Base-by-base conservation (phyloP, 2,888 invertebrate species). In the Drosophila paucipuncta region DNA sequence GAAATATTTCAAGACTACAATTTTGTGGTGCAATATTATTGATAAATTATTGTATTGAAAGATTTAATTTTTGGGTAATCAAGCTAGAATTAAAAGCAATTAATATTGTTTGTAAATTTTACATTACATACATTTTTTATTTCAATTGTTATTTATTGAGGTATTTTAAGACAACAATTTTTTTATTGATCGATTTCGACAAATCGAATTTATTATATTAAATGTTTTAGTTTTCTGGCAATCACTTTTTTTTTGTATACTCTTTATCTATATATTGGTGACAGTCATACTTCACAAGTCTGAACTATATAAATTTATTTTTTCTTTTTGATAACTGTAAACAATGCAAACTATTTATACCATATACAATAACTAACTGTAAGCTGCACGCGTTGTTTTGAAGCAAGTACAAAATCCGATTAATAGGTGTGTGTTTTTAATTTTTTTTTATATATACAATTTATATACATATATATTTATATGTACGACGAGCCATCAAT, bases 331-430 rank as follows among this genome's bases (percentile, higher is more conserved):
- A 52, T 69, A 62, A 68, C 33, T 62, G 49, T 73, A 33, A 55
- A 70, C 30, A 50, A 52, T 64, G 35, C 55, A 53, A 73, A 41
- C 63, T 47, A 58, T 37, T 59, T 31, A 31, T 73, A 63, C 54
- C 39, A 70, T 71, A 61, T 65, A 68, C 43, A 43, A 72, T 63
- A 75, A 63, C 37, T 80, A 72, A 68, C n/a, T 76, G 69, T 76
- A 69, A 71, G 50, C 60, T 83, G 82, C 82, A 83, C 84, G 82
- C 73, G 72, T 78, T 82, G 62, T 76, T 67, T 67, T 66, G n/a
- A 64, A 69, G 58, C 65, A 65, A 67, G 65, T 58, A 70, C 55
- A 62, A 64, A 63, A 67, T 22, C 41, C n/a, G 54, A 39, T 13
- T 39, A 62, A 59, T 79, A 87, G 88, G 85, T 89, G 85, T 85